Evolutionary conservation across 2,797 vertebrate species (phyloP).

Genomic region (Neopelma chrysocephalum): DNA sequence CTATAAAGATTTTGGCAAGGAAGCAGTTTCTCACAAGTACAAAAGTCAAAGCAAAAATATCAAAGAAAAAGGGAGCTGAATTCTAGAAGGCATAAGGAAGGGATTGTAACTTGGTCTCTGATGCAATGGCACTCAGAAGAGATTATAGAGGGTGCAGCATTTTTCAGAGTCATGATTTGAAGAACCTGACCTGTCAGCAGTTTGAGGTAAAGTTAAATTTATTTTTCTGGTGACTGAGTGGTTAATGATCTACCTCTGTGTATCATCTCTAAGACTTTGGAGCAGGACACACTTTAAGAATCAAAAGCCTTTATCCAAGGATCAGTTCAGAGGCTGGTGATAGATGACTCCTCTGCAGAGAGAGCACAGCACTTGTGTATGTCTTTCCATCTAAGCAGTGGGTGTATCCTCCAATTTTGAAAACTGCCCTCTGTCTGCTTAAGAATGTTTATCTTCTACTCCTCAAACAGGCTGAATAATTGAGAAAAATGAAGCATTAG

Average conservation of each 20-base stretch:
- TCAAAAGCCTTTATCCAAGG: background rate
- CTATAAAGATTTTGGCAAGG: background rate
- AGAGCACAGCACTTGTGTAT: background rate
- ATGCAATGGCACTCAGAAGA: background rate
- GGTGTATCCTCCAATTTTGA: background rate
- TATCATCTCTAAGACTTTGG: background rate
- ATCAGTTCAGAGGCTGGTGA: background rate
- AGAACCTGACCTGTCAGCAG: background rate
- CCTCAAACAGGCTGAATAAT: background rate
- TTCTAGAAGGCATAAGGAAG: background rate
- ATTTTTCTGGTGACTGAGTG: background rate
- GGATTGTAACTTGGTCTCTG: background rate
- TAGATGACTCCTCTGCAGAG: background rate
- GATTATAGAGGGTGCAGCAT: background rate
- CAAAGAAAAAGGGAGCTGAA: background rate
- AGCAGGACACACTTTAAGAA: background rate
- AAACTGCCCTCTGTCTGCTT: background rate
- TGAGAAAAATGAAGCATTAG: background rate
- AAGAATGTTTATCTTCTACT: background rate
- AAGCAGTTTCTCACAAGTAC: background rate
- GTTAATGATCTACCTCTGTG: background rate
- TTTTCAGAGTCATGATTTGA: background rate
- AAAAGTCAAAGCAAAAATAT: background rate
- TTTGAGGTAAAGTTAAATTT: background rate
- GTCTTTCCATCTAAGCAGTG: background rate